phyloP scores from a whole-genome alignment of 2,797 vertebrate species.

The Acanthurus leucopareius region DNA sequence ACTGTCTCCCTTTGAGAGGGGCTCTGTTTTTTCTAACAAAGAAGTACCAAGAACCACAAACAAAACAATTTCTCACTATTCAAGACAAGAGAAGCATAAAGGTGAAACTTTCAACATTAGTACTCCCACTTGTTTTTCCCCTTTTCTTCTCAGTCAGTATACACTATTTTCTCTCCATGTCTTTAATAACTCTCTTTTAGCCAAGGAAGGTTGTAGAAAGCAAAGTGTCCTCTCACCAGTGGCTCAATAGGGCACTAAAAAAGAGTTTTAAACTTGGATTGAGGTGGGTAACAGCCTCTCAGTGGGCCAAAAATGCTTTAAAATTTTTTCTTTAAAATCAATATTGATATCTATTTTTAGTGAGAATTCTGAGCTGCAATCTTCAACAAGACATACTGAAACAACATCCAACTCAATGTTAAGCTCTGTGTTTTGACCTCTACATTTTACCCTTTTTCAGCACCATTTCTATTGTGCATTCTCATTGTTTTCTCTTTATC shows the following conservation, averaged over 20 bases:
- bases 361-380: neutral
- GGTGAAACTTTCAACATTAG: neutral
- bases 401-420: neutral
- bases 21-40: conserved; percentile 16
- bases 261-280: conserved; percentile 10
- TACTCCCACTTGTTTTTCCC: neutral
- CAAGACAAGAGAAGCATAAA: neutral
- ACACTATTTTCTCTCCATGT: neutral
- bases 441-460: neutral
- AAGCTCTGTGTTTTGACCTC: neutral
- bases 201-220: neutral
- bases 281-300: neutral
- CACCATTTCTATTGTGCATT: neutral
- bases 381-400: neutral
- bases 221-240: conserved; percentile 1
- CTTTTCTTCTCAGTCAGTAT: neutral
- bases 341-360: neutral
- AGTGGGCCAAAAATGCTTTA: neutral
- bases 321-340: neutral
- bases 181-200: neutral
- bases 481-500: neutral
- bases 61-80: conserved; percentile 2
- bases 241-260: neutral
- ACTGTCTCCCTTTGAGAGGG: neutral
- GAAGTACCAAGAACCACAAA: neutral